Conservation (phyloP, 2,113 vertebrate species). For the Grammomys dolichurus region DNA sequence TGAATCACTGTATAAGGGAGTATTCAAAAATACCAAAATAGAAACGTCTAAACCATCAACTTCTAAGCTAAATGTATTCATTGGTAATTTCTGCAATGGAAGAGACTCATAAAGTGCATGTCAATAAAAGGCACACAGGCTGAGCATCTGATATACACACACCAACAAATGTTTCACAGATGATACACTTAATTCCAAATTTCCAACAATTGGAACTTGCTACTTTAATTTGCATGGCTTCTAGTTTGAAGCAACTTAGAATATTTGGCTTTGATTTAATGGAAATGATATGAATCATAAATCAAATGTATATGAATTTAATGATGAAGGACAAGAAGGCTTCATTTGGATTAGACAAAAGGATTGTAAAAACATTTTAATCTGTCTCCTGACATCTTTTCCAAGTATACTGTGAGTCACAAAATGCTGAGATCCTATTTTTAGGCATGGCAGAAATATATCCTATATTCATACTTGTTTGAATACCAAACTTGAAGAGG, state of each 20-base stretch:
- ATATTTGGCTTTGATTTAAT: slow-evolving; percentile 31
- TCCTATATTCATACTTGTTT: slow-evolving; percentile 17
- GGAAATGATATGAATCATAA: neutral
- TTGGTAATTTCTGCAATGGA: neutral
- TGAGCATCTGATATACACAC: neutral
- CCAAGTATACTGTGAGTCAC: neutral
- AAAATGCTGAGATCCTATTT: slow-evolving; percentile 38
- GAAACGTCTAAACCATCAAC: slow-evolving; percentile 26
- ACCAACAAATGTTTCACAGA: neutral
- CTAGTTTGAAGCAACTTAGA: slow-evolving; percentile 44
- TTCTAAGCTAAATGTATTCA: slow-evolving; percentile 30
- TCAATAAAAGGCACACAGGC: neutral
- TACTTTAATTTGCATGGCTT: slow-evolving; percentile 32
- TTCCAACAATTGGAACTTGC: slow-evolving; percentile 23
- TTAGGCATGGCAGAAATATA: slow-evolving; percentile 9
- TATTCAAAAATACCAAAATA: slow-evolving; percentile 2
- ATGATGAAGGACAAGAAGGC: neutral
- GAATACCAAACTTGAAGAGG: slow-evolving; percentile 17
- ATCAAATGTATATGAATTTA: neutral
- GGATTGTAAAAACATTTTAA: slow-evolving; percentile 22
- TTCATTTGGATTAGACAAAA: slow-evolving; percentile 43
- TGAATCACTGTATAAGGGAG: slow-evolving; percentile 38
- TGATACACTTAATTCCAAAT: slow-evolving; percentile 45
- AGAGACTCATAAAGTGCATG: neutral
- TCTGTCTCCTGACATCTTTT: neutral